Evolutionary conservation across 92 coral and sea anemone species (phyloP).

Genomic region (Parazoanthus atlanticus): DNA sequence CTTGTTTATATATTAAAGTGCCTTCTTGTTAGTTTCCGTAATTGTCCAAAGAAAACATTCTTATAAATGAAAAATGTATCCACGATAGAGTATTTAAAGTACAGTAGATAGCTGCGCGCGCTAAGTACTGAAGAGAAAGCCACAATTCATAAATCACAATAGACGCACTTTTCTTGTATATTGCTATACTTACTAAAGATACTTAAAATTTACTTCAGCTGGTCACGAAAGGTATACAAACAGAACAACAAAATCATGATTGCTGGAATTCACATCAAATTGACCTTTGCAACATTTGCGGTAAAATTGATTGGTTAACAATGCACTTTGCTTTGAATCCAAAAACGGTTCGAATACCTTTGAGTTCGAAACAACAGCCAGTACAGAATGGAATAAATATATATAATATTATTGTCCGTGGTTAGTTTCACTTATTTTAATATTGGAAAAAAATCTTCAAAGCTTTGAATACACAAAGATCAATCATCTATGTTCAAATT

Average conservation of each 20-base stretch:
- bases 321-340: not conserved
- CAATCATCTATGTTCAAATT: not conserved
- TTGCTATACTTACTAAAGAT: not conserved
- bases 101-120: too few relatives aligned
- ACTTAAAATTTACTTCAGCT: not conserved
- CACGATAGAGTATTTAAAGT: too few relatives aligned
- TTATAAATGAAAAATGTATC: too few relatives aligned
- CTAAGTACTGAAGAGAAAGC: not conserved
- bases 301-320: conserved; percentile 12
- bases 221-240: not conserved
- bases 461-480: not conserved
- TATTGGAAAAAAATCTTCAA: not conserved
- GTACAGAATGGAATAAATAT: too few relatives aligned
- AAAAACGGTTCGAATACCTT: conserved; percentile 4
- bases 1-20: not conserved
- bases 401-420: not conserved
- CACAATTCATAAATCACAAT: not conserved
- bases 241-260: not conserved
- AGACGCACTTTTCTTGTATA: too few relatives aligned
- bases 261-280: not conserved
- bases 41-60: conserved; percentile 3
- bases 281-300: not conserved
- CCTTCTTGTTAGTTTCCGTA: not conserved
- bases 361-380: too few relatives aligned
- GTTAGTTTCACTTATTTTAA: not conserved